Evolutionary conservation across 2,888 invertebrate genomes (phyloP).

Genomic region (Entomobrya proxima): DNA sequence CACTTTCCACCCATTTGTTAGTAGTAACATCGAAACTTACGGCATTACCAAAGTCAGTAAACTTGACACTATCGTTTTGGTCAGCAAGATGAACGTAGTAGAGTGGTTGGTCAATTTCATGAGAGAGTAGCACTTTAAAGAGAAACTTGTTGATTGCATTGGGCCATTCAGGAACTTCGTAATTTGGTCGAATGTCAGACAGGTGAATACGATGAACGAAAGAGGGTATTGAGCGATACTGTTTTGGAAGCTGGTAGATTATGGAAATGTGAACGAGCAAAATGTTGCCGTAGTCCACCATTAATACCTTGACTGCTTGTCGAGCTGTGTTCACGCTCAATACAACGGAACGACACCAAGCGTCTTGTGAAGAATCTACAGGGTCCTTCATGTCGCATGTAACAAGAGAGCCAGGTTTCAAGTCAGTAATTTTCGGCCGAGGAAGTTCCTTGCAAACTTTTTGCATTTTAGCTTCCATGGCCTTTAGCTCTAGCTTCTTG

Average conservation of each 20-base stretch:
- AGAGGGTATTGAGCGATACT: slow-evolving; percentile 22
- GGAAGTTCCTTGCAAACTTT: neutral
- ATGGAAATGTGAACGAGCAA: neutral
- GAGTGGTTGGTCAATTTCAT: neutral
- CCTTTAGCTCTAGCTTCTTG: neutral
- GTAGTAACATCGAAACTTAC: neutral
- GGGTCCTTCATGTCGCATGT: slow-evolving; percentile 5
- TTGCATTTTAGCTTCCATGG: neutral
- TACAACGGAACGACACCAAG: slow-evolving; percentile 2
- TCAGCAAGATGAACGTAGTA: slow-evolving; percentile 1
- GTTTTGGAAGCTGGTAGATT: neutral
- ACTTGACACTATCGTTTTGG: neutral
- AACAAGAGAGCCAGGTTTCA: neutral
- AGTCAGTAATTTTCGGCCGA: neutral
- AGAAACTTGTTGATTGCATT: neutral
- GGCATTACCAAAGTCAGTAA: neutral
- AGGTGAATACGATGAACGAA: slow-evolving; percentile 40
- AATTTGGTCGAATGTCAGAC: neutral
- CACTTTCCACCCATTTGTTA: neutral
- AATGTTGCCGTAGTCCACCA: slow-evolving; percentile 41
- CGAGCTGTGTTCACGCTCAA: neutral
- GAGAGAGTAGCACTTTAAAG: neutral
- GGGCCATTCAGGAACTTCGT: neutral
- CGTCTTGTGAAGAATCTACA: neutral
- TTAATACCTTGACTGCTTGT: neutral